Base-by-base conservation (phyloP, 2,888 invertebrate genomes). In the Girardia tigrina region DNA sequence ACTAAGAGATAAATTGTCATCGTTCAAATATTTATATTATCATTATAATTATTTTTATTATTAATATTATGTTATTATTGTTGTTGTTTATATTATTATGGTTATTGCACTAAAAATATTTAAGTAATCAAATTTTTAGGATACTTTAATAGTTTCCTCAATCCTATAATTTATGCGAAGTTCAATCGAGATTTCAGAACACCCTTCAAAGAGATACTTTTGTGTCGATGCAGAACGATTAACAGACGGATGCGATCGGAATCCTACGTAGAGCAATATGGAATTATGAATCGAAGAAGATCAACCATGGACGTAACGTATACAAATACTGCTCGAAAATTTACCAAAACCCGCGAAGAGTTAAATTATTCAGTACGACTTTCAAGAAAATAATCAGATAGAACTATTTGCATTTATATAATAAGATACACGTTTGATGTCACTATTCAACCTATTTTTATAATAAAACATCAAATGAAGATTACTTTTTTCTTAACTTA, bases 161-260 rank as follows among this genome's bases (percentile, higher is more conserved):
- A 56, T n/a, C 56, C 56, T n/a, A 56, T 56, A 20, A 56, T 56
- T 56, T 56, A 95, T 85, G 94, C 94, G 1, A 92, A 93, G 23
- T 87, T 94, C 78, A 94, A 95, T 85, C 88, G 92, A 79, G 94
- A 94, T 85, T 94, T 95, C 85, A 88, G 95, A 79, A 91, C 91
- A 82, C 94, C 94, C 16, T 95, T 94, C 86, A 91, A 92, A 85
- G 93, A 93, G 84, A 93, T 94, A 78, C 87, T 94, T 36, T 81
- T 91, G 86, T 93, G 81, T 74, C 80, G 82, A 16, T 84, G 84
- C 78, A 75, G 78, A 16, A 81, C 81, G 36, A 82, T 84, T 74
- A 84, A 84, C 78, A 78, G 79, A 27, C 80, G 83, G 73, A 79
- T 84, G 78, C 80, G 83, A 20, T 80, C 81, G 28, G 82, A 83